Conservation (phyloP, 2,888 invertebrate species). For the Sphinx pinastri region DNA sequence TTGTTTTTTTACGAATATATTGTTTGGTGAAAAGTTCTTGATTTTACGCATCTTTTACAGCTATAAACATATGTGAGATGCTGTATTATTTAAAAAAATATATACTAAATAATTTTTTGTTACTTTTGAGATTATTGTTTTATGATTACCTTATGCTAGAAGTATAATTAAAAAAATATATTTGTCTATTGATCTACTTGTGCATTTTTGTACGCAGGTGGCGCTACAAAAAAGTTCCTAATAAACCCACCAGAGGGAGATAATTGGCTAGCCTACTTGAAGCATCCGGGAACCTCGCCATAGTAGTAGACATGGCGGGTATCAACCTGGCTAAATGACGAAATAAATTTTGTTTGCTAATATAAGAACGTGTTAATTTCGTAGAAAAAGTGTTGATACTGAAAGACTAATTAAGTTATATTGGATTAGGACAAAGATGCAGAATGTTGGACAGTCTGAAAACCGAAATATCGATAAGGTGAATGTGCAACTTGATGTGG, state of each 20-base stretch:
- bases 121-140: background rate
- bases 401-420: conserved; percentile 82
- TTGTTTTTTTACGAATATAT: too few species aligned
- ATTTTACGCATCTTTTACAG: too few species aligned
- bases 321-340: conserved; percentile 87
- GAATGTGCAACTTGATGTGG: conserved; percentile 88
- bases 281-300: conserved; percentile 89
- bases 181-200: conserved; percentile 45
- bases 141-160: background rate
- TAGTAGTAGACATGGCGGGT: conserved; percentile 92
- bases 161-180: conserved; percentile 14
- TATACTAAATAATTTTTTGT: too few species aligned
- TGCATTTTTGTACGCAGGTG: conserved; percentile 67
- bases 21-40: too few species aligned
- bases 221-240: conserved; percentile 67
- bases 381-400: conserved; percentile 81
- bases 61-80: too few species aligned
- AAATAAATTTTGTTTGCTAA: conserved; percentile 84
- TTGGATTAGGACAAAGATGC: conserved; percentile 92
- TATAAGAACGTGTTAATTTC: conserved; percentile 83
- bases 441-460: conserved; percentile 95
- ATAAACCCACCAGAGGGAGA: conserved; percentile 74
- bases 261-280: conserved; percentile 83
- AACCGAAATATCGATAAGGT: conserved; percentile 92
- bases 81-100: too few species aligned